These are phyloP conservation scores for Odontocolon sp. DNA, from an alignment of 2,888 invertebrate genomes.

Conservation along the genomic window DNA sequence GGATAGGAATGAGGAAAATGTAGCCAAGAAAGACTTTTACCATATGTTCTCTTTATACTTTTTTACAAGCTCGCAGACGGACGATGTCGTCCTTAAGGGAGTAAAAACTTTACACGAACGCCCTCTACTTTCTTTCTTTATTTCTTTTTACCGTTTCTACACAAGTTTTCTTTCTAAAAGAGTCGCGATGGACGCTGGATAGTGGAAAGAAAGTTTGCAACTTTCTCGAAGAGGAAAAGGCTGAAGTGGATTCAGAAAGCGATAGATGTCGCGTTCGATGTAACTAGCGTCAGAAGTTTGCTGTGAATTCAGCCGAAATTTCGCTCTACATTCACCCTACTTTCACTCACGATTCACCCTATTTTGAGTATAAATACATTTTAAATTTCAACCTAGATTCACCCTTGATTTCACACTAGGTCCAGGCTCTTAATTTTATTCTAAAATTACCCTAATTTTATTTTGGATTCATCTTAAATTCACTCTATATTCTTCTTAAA, in stretches of 20 bases:
- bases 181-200: slow-evolving; percentile 8
- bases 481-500: too few species aligned
- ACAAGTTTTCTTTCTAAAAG: not conserved
- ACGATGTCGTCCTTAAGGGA: slow-evolving; percentile 2
- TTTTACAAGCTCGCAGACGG: not conserved
- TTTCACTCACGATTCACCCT: too few species aligned
- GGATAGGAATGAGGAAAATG: not conserved
- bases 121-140: not conserved
- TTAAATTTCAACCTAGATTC: too few species aligned
- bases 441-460: too few species aligned
- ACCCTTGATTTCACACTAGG: too few species aligned
- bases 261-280: not conserved
- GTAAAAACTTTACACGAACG: slow-evolving; percentile 18
- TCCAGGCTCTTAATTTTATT: too few species aligned
- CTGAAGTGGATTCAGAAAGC: not conserved
- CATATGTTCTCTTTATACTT: slow-evolving; percentile 48
- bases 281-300: slow-evolving; percentile 24
- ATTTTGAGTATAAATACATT: too few species aligned
- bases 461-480: too few species aligned
- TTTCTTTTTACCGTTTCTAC: not conserved
- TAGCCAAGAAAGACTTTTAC: slow-evolving; percentile 30
- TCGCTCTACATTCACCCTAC: too few species aligned
- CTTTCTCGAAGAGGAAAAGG: not conserved
- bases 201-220: slow-evolving; percentile 15
- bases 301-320: too few species aligned